A percentile compares a stretch with the other conserved stretches of the same genome.
phyloP scores from a whole-genome alignment of 2,113 vertebrate genomes.

The Aythya baeri region DNA sequence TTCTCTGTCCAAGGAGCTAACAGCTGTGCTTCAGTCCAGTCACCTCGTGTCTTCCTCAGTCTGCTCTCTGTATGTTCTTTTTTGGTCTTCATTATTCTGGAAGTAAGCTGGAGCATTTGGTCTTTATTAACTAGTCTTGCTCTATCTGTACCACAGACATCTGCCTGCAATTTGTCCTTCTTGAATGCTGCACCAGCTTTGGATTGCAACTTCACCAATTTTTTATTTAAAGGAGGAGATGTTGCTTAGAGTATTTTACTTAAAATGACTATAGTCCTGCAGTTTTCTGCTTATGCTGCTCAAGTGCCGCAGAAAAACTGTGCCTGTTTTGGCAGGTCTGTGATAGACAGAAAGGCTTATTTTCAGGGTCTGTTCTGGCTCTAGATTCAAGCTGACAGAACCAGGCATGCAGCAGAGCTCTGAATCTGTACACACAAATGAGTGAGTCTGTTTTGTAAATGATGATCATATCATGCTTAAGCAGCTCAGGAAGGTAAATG shows the following conservation, averaged over 20 bases:
- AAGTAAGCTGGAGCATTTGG: neutral
- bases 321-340: neutral
- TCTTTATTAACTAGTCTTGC: neutral
- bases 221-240: neutral
- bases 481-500: neutral
- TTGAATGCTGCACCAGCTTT: neutral
- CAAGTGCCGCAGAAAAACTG: neutral
- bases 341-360: neutral
- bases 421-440: neutral
- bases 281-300: neutral
- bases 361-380: neutral
- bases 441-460: neutral
- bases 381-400: neutral
- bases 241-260: neutral
- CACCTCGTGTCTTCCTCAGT: rapidly evolving
- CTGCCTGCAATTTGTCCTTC: neutral
- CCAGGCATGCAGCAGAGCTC: neutral
- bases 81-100: neutral
- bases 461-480: neutral
- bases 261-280: neutral
- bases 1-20: neutral
- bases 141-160: neutral
- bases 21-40: neutral
- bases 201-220: neutral
- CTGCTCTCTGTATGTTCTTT: neutral